Conservation (phyloP, 2,888 invertebrate genomes). For the Lampropteryx suffumata region DNA sequence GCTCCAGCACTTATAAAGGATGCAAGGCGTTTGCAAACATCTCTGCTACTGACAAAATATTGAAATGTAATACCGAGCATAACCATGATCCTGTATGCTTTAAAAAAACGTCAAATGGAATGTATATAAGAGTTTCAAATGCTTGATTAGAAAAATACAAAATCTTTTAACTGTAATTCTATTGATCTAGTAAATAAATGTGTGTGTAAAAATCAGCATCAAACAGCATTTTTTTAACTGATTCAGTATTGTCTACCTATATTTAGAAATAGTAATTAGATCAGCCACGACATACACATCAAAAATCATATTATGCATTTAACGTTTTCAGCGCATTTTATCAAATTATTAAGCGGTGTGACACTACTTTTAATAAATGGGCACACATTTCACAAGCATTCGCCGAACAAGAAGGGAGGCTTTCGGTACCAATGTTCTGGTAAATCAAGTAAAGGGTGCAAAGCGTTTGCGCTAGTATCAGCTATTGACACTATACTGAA, state of each 20-base stretch:
- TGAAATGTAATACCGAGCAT: constrained; percentile 23
- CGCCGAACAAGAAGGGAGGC: constrained; percentile 29
- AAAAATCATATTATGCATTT: neutral
- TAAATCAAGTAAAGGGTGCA: constrained; percentile 33
- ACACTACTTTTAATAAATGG: constrained; percentile 34
- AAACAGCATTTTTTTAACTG: no score
- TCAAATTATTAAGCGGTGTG: constrained; percentile 24
- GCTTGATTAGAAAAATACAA: no score
- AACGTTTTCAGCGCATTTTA: constrained; percentile 33
- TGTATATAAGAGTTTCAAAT: neutral
- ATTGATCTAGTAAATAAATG: no score
- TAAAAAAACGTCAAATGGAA: neutral
- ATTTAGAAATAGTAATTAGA: no score
- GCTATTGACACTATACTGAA: constrained; percentile 23
- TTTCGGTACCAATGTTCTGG: constrained; percentile 46
- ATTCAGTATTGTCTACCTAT: no score
- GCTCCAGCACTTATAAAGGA: constrained; percentile 37
- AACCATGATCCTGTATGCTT: constrained; percentile 29
- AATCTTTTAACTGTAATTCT: no score
- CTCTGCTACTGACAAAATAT: constrained; percentile 20
- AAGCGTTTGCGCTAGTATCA: constrained; percentile 35
- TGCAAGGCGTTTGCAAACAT: constrained; percentile 41
- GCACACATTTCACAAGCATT: constrained; percentile 38
- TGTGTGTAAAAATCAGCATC: no score
- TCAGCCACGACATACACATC: no score